Conservation (phyloP, 2,113 vertebrate genomes). For the Pteropus alecto region DNA sequence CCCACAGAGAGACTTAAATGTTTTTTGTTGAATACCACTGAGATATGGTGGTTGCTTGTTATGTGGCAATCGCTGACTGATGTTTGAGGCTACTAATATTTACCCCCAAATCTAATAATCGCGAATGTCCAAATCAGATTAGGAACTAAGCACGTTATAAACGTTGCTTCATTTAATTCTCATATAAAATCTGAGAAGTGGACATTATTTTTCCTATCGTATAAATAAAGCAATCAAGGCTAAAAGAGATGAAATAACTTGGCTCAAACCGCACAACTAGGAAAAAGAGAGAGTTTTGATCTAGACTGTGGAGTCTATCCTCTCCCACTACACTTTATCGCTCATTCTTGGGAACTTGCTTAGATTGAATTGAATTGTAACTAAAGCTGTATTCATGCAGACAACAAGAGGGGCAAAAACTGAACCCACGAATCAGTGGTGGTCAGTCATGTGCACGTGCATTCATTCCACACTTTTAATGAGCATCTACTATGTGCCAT, state of each 20-base stretch:
- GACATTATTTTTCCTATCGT: neutral
- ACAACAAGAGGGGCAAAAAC: neutral
- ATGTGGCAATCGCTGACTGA: neutral
- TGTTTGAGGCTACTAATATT: neutral
- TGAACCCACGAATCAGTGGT: neutral
- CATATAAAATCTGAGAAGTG: neutral
- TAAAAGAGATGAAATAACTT: neutral
- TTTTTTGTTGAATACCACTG: neutral
- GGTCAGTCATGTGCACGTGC: neutral
- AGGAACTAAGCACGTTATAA: neutral
- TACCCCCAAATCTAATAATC: neutral
- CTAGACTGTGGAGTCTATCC: neutral
- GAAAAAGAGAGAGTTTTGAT: neutral
- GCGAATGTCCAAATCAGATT: neutral
- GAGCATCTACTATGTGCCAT: neutral
- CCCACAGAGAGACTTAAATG: neutral
- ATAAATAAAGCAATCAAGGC: neutral
- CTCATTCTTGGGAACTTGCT: neutral
- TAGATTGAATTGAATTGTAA: neutral
- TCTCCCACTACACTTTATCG: neutral
- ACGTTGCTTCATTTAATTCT: slow-evolving; percentile 2
- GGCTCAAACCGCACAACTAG: neutral
- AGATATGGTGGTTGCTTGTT: neutral
- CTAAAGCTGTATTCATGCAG: neutral
- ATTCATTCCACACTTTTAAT: neutral